Base-by-base conservation (phyloP, 2,797 vertebrate genomes). In the Girardinus metallicus region DNA sequence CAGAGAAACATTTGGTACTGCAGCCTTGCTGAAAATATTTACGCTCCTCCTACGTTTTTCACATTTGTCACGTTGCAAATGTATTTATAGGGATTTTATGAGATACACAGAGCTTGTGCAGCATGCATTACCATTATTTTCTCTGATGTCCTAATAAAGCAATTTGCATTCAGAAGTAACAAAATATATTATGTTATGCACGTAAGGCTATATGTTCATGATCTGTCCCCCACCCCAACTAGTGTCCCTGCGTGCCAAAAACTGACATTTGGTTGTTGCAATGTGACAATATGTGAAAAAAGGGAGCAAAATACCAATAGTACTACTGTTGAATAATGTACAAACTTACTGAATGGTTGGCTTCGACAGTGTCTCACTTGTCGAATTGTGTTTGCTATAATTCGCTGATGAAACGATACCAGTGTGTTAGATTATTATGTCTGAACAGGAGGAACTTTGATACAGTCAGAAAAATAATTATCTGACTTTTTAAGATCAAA, bases 361-460 rank as follows among this genome's bases (percentile, higher is more conserved):
- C 97, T 98, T 88, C 97, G 95, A 95, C 98, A 99, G 94, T 98
- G 97, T 90, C 97, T 96, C 95, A 98, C 96, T 80, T 97, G 98
- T 82, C 98, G 96, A 91, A 98, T 96, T 36, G 98, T 98, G 92
- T 97, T 99, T 29, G 97, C 97, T 92, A 99, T 99, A 94, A 99
- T 98, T 53, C 97, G 97, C 98, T 99, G 90, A 55, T 7, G 64
- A 86, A 70, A 88, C 9, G 21, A 85, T n/a, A 36, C n/a, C 74
- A 47, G 1, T 0, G 5, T 4, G 44, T 85, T 64, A 74, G 16
- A 78, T 72, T 5, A 41, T 36, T 68, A 47, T 29, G n/a, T 44
- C 7, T 43, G 26, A 51, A 7, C 0, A 41, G 5, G 75, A 29
- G 11, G 66, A 80, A 70, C 34, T 46, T 6, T 36, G 44, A 29